phyloP scores from a whole-genome alignment of 2,797 vertebrate species.

The Sebastes glaucus region DNA sequence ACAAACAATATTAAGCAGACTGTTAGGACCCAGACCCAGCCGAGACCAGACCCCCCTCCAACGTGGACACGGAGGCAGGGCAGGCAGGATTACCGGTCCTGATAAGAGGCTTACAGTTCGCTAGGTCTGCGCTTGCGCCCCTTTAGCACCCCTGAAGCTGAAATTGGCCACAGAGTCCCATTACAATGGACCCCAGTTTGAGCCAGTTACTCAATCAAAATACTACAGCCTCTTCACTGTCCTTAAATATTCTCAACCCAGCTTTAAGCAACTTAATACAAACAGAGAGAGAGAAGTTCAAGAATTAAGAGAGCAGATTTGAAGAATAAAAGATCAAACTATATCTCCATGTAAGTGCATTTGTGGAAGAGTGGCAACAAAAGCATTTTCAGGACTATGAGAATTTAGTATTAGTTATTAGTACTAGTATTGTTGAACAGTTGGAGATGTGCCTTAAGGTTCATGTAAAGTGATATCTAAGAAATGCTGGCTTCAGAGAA shows the following conservation, averaged over 20 bases:
- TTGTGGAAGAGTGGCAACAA: neutral
- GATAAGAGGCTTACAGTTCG: slow-evolving; percentile 73
- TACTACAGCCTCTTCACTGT: neutral
- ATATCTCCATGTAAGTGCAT: neutral
- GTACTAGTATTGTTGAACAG: neutral
- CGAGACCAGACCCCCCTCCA: slow-evolving; percentile 17
- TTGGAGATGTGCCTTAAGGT: neutral
- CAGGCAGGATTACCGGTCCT: slow-evolving; percentile 60
- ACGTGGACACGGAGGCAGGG: neutral
- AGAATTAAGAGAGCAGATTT: neutral
- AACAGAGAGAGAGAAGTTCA: neutral
- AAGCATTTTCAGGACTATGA: neutral
- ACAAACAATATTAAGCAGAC: slow-evolving; percentile 7
- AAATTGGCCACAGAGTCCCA: slow-evolving; percentile 16
- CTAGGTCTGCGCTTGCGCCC: slow-evolving; percentile 26
- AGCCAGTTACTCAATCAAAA: neutral
- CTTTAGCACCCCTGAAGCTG: slow-evolving; percentile 39
- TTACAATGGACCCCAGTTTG: neutral
- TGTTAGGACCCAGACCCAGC: neutral
- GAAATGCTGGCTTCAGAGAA: no score
- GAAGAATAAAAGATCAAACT: neutral
- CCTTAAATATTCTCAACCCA: neutral
- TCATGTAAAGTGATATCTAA: neutral
- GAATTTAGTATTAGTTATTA: neutral
- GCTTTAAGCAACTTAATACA: neutral